Base-by-base conservation (phyloP, 1,140 invertebrate genomes). In the Caenorhabditis inopinata region DNA sequence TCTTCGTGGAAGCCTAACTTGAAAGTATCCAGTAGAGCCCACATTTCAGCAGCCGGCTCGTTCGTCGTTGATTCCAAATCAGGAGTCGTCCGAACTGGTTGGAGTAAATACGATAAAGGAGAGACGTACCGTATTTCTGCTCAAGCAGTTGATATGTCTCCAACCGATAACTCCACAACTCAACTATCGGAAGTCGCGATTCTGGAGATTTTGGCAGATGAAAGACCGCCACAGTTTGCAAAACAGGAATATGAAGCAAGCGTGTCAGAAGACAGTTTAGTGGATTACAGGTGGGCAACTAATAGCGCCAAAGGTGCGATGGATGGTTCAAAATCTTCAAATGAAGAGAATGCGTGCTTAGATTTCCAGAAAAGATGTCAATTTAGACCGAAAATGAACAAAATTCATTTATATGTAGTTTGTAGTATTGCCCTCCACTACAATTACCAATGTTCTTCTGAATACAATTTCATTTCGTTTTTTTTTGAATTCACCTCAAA, bases 171-270 rank as follows among this genome's bases (percentile, higher is more conserved):
- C 14, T 80, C 38, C 2, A 83, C 46, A 23, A 21, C 27, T 27
- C 51, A 81, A 23, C 14, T 82, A 21, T 48, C 42, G 21, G 85
- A 87, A 73, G 73, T 87, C 38, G 86, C 86, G 32, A 81, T 87
- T 25, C 42, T 87, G 29, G 86, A 87, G 79, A 79, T 87, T 38
- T 74, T 83, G 3, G 83, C 86, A 21, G 84, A 85, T 18, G 86
- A 87, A 48, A 49, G 85, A 25, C 80, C 86, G 0, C 86, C 86
- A 29, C 86, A 87, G 78, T 87, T 87, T 49, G 48, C 88, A 32
- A 77, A 84, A 38, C 78, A 47, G 32, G 49, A 81, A 25, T 87
- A 87, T 78, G 29, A 42, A 18, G 82, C 82, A 6, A 48, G 74
- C 2, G 53, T 87, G 29, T 35, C 80, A 7, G 86, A 87, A 46